Evolutionary conservation across 1,140 invertebrate genomes (phyloP), one percentile per base, ranked within the genome.

Genomic region (Phortica variegata): DNA sequence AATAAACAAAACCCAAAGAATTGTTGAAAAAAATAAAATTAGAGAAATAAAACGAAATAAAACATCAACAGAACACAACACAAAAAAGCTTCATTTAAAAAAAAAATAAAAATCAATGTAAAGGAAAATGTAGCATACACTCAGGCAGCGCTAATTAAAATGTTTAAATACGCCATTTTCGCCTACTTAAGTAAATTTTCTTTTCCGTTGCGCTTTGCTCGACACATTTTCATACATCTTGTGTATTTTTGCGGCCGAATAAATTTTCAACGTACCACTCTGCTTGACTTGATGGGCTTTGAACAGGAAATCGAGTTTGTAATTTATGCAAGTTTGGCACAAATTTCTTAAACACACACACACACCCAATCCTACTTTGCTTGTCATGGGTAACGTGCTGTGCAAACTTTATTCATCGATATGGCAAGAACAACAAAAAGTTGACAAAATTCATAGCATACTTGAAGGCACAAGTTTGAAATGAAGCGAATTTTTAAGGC

Each of bases 61-160:
- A n/a, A n/a, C n/a, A n/a, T n/a, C n/a, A n/a, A n/a, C n/a, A n/a
- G n/a, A n/a, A n/a, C n/a, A n/a, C n/a, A n/a, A n/a, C n/a, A n/a
- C n/a, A n/a, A n/a, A n/a, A n/a, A n/a, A n/a, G n/a, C n/a, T n/a
- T n/a, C n/a, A n/a, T n/a, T 26, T 26, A 26, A 26, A 26, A 10
- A 26, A 26, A 26, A 26, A 26, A 26, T 10, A 26, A 26, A 6
- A 26, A 26, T 6, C 10, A 26, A 26, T 6, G 23, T 6, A 26
- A 26, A 26, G 23, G 10, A 26, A 26, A 26, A 26, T 6, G 23
- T 26, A 26, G 23, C 23, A 26, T 26, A 26, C 23, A 5, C 5
- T 10, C 37, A 62, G 60, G 46, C 61, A 63, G 54, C 5, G 23
- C 63, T 68, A 68, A 68, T 68, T 68, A 68, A 68, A 69, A 63